phyloP scores from a whole-genome alignment of 2,888 invertebrate species.

The Lithophane semibrunnea region DNA sequence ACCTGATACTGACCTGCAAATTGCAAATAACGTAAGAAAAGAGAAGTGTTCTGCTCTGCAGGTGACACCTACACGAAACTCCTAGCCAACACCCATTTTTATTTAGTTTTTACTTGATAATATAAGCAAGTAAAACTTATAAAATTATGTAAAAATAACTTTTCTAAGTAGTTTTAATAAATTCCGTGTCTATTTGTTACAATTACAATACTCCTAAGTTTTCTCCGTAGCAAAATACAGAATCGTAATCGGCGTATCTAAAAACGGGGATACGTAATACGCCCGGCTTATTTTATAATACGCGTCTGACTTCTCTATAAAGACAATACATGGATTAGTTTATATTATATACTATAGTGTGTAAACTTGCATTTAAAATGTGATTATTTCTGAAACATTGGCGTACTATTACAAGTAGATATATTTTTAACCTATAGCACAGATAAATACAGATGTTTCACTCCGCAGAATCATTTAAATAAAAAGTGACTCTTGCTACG shows the following conservation, averaged over 20 bases:
- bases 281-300: neutral
- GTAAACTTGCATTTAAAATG: conserved; percentile 60
- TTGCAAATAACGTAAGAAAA: neutral
- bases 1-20: neutral
- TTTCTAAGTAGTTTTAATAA: conserved; percentile 36
- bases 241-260: conserved; percentile 1
- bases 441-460: too few relatives aligned
- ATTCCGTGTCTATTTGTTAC: conserved; percentile 1
- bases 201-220: conserved; percentile 24
- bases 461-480: too few relatives aligned
- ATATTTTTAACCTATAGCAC: neutral
- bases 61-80: neutral
- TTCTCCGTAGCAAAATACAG: neutral
- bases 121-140: conserved; percentile 15
- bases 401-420: conserved; percentile 23
- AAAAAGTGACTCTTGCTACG: too few relatives aligned
- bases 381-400: conserved; percentile 46
- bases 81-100: conserved; percentile 28
- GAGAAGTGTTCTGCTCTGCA: neutral
- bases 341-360: conserved; percentile 41
- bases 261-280: neutral
- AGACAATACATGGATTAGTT: conserved; percentile 37
- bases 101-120: conserved; percentile 30
- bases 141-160: conserved; percentile 28
- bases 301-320: conserved; percentile 16